These are phyloP conservation scores for Eupithecia tripunctaria DNA, from an alignment of 2,888 invertebrate genomes.

Conservation along the genomic window DNA sequence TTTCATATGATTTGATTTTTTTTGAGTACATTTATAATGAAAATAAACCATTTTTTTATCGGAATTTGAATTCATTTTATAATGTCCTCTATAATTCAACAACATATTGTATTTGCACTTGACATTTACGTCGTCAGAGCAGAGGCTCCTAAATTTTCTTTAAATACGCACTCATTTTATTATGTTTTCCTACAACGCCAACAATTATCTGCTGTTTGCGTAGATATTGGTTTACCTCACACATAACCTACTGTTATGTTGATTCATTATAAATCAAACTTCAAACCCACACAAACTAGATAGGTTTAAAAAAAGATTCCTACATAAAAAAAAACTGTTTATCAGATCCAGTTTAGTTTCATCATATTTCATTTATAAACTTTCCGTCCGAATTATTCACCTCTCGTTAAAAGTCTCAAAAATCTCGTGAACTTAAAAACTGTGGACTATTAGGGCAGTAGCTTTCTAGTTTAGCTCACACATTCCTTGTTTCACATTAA, in stretches of 20 bases:
- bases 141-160: background rate
- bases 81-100: background rate
- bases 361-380: background rate
- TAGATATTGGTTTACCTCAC: background rate
- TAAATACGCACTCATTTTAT: background rate
- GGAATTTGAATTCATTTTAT: conserved; percentile 7
- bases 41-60: too few relatives aligned
- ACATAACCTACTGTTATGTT: background rate
- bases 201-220: background rate
- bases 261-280: background rate
- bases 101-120: background rate
- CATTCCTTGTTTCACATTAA: background rate
- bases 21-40: too few relatives aligned
- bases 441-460: background rate
- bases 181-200: background rate
- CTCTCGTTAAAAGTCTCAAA: background rate
- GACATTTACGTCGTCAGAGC: background rate
- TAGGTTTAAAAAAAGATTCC: background rate
- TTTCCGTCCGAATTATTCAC: background rate
- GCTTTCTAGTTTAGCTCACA: background rate
- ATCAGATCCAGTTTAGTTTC: conserved; percentile 3
- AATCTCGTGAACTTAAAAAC: background rate
- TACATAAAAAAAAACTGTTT: conserved; percentile 7
- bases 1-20: too few relatives aligned
- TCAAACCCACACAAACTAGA: conserved; percentile 2